phyloP scores from a whole-genome alignment of 2,888 invertebrate species.

The Himalopsyche kuldschensis region DNA sequence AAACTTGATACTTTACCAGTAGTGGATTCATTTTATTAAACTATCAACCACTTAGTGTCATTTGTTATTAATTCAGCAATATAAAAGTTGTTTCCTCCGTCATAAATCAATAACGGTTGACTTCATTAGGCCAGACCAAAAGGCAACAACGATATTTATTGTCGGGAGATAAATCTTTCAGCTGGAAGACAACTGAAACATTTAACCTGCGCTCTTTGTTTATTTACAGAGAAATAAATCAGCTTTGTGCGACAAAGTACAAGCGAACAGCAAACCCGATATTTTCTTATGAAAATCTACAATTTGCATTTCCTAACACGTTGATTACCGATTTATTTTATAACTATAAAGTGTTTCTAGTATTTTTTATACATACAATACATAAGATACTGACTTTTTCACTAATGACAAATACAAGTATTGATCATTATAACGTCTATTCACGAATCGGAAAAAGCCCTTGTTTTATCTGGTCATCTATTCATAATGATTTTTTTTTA shows the following conservation, averaged over 20 bases:
- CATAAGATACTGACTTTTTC: neutral
- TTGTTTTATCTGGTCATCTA: too few species aligned
- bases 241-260: neutral
- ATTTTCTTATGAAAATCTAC: neutral
- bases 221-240: neutral
- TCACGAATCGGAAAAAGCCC: too few species aligned
- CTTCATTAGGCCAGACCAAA: neutral
- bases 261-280: neutral
- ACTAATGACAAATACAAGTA: too few species aligned
- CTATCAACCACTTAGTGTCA: neutral
- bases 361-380: neutral
- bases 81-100: neutral
- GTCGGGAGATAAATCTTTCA: conserved; percentile 3
- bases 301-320: neutral
- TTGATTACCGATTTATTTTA: neutral
- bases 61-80: neutral
- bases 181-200: neutral
- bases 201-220: neutral
- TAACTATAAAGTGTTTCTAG: neutral
- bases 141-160: neutral
- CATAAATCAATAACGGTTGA: neutral
- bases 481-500: too few species aligned
- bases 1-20: too few species aligned
- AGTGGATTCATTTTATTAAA: neutral
- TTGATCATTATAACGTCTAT: too few species aligned